Evolutionary conservation across 2,113 vertebrate species (phyloP), one percentile per base, ranked within the genome.

Genomic region (Hystrix cristata): DNA sequence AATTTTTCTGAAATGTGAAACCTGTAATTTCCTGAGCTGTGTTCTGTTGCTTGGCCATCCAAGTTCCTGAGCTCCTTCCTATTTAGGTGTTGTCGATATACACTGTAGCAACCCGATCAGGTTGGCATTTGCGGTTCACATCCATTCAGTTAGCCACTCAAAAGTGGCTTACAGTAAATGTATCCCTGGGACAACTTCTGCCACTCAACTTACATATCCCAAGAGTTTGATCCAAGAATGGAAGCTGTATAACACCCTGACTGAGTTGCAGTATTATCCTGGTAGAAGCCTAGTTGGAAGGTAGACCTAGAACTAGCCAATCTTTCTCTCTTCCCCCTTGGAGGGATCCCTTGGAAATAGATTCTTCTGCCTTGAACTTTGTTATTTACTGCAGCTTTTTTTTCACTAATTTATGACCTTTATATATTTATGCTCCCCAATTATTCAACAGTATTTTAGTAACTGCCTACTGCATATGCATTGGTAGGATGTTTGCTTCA

Each of bases 1-100:
- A 64, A 72, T 91, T 92, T 95, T 96, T 60, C 79, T 85, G 71
- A 92, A 97, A 95, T 94, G 31, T 90, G 88, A 97, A 97, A 95
- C 43, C 94, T 95, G 7, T 71, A n/a, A 90, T 95, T 95, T 90
- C 80, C 57, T 43, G 60, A 87, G 79, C 31, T 7, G 7, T 38
- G 38, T 71, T 86, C 87, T 80, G 34, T 78, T 92, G 67, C 95
- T 91, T 53, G 81, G 60, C 43, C 88, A 59, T 34, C 65, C 69
- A 79, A 46, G 95, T 67, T 46, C 85, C 74, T 0, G 0, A 79
- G 65, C 57, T 87, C 46, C 1, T 62, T 87, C 46, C 1, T 62
- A 12, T 82, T 93, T 87, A 90, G 76, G 60, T n/a, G 57, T 25
- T n/a, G 3, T 60, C 18, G 18, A 79, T 18, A 67, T 6, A 69